A percentile compares a stretch with the other conserved stretches of the same genome.
phyloP scores from a whole-genome alignment of 2,888 invertebrate species.

The Drosophila emarginata region DNA sequence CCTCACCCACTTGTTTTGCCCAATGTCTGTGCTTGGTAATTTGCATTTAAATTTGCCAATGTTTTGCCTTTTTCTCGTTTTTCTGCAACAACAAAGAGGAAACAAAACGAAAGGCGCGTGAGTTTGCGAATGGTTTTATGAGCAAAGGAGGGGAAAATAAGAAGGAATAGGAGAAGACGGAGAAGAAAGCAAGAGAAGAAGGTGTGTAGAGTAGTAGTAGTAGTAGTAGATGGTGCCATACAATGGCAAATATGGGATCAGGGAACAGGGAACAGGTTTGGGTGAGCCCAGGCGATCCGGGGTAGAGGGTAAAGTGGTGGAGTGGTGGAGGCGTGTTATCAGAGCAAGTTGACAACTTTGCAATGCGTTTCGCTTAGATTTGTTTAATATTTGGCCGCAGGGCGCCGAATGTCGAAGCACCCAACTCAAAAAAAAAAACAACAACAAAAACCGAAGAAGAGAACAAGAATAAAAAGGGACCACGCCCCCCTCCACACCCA shows the following conservation, averaged over 20 bases:
- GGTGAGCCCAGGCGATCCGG: no score
- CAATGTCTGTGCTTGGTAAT: conserved; percentile 60
- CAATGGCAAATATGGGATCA: no score
- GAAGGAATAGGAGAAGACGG: no score
- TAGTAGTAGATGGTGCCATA: not conserved
- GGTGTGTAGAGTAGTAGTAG: not conserved
- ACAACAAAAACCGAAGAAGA: conserved; percentile 10
- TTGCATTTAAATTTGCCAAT: conserved; percentile 76
- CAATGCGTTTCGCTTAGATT: conserved; percentile 74
- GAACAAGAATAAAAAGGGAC: conserved; percentile 21
- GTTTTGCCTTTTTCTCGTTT: conserved; percentile 74
- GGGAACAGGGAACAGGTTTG: no score
- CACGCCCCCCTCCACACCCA: conserved; percentile 50
- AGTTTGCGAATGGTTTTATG: not conserved
- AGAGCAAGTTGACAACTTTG: conserved; percentile 73
- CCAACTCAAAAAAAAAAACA: conserved; percentile 49
- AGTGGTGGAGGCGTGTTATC: conserved; percentile 60
- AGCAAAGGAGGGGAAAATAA: not conserved
- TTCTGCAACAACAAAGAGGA: conserved; percentile 51
- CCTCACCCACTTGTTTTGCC: not conserved
- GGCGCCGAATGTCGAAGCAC: conserved; percentile 41
- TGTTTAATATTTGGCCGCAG: conserved; percentile 74
- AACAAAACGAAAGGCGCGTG: conserved; percentile 34
- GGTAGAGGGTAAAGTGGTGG: no score
- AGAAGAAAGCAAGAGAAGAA: not conserved